Conservation (phyloP, 2,797 vertebrate genomes). For the Premnoplex brunnescens region DNA sequence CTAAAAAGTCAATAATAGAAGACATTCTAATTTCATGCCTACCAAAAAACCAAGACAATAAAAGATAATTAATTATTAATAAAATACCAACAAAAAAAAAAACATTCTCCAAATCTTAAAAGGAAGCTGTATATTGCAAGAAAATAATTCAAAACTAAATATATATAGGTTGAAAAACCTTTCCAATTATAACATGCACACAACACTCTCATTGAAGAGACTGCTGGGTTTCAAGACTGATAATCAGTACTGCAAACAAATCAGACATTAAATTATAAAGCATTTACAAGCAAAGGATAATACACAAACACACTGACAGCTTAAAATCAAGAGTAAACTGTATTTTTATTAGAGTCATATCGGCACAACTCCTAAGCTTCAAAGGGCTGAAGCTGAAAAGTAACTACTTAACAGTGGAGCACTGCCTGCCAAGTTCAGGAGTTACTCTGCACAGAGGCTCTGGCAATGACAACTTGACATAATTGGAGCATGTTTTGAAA, state of each 20-base stretch:
- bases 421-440: background rate
- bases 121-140: background rate
- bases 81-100: background rate
- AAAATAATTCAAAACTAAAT: background rate
- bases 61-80: background rate
- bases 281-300: background rate
- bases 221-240: background rate
- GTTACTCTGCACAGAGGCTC: background rate
- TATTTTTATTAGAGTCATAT: background rate
- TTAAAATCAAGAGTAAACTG: background rate
- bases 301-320: background rate
- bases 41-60: background rate
- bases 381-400: background rate
- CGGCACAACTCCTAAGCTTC: background rate
- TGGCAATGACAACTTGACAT: slow-evolving; percentile 37
- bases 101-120: background rate
- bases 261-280: background rate
- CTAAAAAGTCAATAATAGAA: background rate
- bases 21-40: background rate
- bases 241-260: background rate
- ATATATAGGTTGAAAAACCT: background rate
- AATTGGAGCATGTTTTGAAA: slow-evolving; percentile 61
- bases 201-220: background rate
- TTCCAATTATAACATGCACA: background rate
- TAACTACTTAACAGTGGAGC: background rate